Evolutionary conservation across 2,797 vertebrate genomes (phyloP).

Genomic region (Argentina silus): DNA sequence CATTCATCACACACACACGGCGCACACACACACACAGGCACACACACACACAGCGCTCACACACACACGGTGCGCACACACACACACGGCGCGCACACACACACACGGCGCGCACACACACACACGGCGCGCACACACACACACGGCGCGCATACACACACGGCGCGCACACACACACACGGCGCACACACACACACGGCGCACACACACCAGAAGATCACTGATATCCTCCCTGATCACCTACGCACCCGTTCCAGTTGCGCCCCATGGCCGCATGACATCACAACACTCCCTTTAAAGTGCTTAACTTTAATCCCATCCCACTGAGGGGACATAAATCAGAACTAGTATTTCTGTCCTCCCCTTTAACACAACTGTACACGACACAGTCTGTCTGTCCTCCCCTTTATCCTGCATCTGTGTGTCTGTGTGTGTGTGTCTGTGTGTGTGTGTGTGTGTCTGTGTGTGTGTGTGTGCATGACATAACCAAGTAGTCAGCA

Average conservation of each 20-base stretch:
- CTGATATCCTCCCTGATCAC: background rate
- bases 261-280: background rate
- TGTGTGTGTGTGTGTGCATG: background rate
- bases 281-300: background rate
- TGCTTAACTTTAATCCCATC: background rate
- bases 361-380: background rate
- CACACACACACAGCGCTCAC: too few relatives aligned
- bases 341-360: background rate
- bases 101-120: background rate
- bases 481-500: background rate
- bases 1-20: background rate
- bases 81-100: background rate
- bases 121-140: background rate
- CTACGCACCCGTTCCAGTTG: background rate
- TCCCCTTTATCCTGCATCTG: background rate
- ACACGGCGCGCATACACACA: too few relatives aligned
- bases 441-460: background rate
- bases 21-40: background rate
- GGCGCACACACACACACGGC: background rate
- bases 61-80: too few relatives aligned
- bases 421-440: background rate
- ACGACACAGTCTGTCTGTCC: background rate
- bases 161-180: too few relatives aligned
- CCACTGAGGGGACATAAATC: background rate
- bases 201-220: background rate